Percentiles rank a stretch among this genome's conserved stretches.
Evolutionary conservation across 2,797 vertebrate species (phyloP).

Genomic region (Pangasius djambal): DNA sequence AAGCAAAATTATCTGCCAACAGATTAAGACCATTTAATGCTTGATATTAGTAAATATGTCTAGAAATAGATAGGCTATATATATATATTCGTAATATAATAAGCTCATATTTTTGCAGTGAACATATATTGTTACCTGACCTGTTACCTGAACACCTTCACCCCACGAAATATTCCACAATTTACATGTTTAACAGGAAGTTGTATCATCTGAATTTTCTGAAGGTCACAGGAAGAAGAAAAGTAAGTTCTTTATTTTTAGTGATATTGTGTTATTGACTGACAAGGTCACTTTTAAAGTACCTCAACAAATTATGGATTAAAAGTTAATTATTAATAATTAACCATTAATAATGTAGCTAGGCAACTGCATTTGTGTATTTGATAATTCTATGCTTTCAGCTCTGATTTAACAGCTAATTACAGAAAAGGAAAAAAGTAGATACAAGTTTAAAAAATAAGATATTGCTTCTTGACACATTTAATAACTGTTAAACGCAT

Average conservation of each 20-base stretch:
- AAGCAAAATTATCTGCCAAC: not conserved
- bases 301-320: not conserved
- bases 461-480: not conserved
- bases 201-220: not conserved
- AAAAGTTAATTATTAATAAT: not conserved
- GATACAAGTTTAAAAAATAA: not conserved
- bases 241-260: not conserved
- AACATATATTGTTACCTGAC: too few species aligned
- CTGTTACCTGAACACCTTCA: not conserved
- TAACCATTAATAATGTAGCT: not conserved
- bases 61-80: not conserved
- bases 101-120: not conserved
- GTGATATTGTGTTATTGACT: not conserved
- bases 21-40: not conserved
- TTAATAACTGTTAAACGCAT: too few species aligned
- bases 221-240: not conserved
- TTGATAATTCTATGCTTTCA: not conserved
- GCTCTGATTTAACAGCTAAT: not conserved
- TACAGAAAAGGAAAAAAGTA: not conserved
- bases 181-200: not conserved
- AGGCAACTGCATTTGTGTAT: not conserved
- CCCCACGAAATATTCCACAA: not conserved
- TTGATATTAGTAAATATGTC: not conserved
- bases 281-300: not conserved
- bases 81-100: not conserved